Conservation (phyloP, 2,113 vertebrate genomes). For the Caretta caretta region DNA sequence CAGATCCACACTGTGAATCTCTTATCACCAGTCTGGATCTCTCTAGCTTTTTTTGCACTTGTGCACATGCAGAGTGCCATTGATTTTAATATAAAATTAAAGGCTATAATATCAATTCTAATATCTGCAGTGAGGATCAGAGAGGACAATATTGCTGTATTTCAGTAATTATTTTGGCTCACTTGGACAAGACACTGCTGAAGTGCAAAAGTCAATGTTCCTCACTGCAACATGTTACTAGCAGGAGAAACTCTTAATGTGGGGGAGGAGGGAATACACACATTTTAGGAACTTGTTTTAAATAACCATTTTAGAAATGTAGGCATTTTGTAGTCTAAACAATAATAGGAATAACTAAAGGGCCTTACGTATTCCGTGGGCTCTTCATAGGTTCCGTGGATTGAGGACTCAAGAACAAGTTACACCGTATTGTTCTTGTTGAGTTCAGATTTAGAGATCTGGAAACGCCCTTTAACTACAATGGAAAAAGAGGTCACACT, state of each 20-base stretch:
- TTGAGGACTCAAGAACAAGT: not conserved
- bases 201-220: not conserved
- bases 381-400: not conserved
- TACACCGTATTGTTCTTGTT: not conserved
- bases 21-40: not conserved
- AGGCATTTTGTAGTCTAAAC: not conserved
- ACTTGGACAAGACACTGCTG: not conserved
- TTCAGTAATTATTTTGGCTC: not conserved
- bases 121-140: not conserved
- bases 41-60: not conserved
- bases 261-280: fast-evolving
- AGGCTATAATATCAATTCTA: not conserved
- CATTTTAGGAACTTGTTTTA: not conserved
- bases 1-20: not conserved
- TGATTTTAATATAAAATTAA: conserved; percentile 11
- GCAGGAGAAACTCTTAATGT: not conserved
- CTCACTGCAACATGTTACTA: not conserved
- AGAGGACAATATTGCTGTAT: not conserved
- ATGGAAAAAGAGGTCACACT: not conserved
- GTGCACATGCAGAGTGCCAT: not conserved
- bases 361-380: not conserved
- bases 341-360: not conserved
- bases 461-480: not conserved
- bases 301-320: not conserved
- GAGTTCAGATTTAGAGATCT: not conserved